Evolutionary conservation across 2,113 vertebrate genomes (phyloP).

Genomic region (Plecturocebus donacophilus): DNA sequence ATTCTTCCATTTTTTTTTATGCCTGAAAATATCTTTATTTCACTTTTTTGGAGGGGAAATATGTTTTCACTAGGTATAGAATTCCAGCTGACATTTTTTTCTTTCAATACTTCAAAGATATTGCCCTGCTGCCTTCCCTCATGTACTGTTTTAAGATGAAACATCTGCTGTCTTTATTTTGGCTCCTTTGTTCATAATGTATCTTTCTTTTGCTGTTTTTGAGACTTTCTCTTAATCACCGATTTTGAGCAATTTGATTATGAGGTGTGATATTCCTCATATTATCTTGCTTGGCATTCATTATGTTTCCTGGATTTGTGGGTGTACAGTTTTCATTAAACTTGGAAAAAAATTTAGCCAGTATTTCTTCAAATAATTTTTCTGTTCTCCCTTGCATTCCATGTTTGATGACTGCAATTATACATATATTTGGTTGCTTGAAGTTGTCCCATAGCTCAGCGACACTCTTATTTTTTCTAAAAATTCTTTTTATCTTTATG

Average conservation of each 20-base stretch:
- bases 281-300: not conserved
- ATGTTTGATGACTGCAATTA: not conserved
- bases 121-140: not conserved
- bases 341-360: not conserved
- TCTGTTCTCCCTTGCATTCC: not conserved
- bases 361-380: not conserved
- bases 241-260: constrained; percentile 17
- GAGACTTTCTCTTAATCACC: not conserved
- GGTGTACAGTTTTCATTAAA: not conserved
- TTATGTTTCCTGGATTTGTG: not conserved
- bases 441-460: not conserved
- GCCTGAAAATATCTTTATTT: constrained; percentile 27
- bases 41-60: not conserved
- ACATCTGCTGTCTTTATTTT: not conserved
- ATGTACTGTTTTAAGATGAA: not conserved
- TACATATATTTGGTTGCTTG: not conserved
- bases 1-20: not conserved
- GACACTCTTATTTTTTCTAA: not conserved
- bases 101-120: not conserved
- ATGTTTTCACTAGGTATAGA: not conserved
- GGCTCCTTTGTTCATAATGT: not conserved
- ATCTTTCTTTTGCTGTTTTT: constrained; percentile 11
- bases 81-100: not conserved
- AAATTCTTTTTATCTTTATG: not conserved
- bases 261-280: not conserved